phyloP scores from a whole-genome alignment of 2,113 vertebrate genomes.

The Cynocephalus volans region DNA sequence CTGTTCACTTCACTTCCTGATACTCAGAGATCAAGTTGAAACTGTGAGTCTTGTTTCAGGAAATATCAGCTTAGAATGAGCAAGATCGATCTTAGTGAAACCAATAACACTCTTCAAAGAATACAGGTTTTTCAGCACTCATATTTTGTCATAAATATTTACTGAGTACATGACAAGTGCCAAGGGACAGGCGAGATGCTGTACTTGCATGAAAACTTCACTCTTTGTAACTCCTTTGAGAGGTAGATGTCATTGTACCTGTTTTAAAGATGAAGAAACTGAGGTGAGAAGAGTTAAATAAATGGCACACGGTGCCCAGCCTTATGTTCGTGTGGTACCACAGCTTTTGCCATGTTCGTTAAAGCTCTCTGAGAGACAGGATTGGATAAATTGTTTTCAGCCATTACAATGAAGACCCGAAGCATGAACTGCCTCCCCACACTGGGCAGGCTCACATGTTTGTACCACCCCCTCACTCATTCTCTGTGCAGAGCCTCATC shows the following conservation, averaged over 20 bases:
- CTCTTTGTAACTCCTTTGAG: neutral
- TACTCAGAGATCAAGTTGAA: neutral
- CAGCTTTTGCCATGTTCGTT: neutral
- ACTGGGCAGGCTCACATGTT: neutral
- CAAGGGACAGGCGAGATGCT: neutral
- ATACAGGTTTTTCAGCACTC: neutral
- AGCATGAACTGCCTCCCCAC: neutral
- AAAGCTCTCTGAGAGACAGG: neutral
- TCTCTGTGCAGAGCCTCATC: neutral
- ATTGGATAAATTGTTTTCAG: neutral
- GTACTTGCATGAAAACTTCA: fast-evolving
- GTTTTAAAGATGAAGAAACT: neutral
- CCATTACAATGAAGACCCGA: neutral
- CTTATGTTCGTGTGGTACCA: neutral
- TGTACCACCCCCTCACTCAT: neutral
- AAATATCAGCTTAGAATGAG: neutral
- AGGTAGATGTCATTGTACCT: neutral
- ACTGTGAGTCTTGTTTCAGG: neutral
- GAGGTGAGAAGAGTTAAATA: neutral
- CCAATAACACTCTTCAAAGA: neutral
- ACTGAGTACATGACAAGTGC: neutral
- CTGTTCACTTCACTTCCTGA: neutral
- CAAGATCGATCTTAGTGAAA: neutral
- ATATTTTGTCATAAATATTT: neutral
- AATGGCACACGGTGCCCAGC: neutral